These are phyloP conservation scores for Frieseomelitta varia DNA, from an alignment of 1,140 invertebrate species.

Conservation along the genomic window DNA sequence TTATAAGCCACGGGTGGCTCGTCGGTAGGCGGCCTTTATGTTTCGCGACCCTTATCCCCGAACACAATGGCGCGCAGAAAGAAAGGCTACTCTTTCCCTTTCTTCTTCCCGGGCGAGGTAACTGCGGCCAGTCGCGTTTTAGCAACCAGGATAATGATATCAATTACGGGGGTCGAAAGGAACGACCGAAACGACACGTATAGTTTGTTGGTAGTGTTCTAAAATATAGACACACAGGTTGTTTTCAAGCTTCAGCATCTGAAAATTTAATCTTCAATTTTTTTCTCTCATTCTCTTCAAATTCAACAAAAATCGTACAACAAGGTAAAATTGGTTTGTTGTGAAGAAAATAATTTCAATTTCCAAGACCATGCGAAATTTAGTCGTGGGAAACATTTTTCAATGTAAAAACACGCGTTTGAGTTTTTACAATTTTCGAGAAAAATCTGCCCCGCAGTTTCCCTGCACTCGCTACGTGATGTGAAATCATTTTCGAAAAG, in stretches of 20 bases:
- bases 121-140: slow-evolving; percentile 29
- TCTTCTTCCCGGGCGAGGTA: not conserved
- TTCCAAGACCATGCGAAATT: too few relatives aligned
- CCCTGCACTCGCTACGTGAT: too few relatives aligned
- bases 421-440: too few relatives aligned
- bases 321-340: too few relatives aligned
- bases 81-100: not conserved
- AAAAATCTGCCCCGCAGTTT: too few relatives aligned
- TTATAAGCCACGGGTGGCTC: slow-evolving; percentile 66
- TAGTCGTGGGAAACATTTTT: too few relatives aligned
- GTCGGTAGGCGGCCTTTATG: slow-evolving; percentile 62
- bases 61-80: slow-evolving; percentile 17
- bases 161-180: slow-evolving; percentile 40
- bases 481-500: too few relatives aligned
- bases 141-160: slow-evolving; percentile 34
- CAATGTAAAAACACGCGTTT: too few relatives aligned
- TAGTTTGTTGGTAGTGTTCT: not conserved
- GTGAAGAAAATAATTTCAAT: too few relatives aligned
- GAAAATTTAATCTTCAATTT: not conserved
- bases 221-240: not conserved
- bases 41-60: slow-evolving; percentile 59
- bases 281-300: too few relatives aligned
- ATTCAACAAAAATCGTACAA: too few relatives aligned
- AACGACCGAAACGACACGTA: not conserved
- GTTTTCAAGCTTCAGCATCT: not conserved